These are phyloP conservation scores for Hippolais icterina DNA, from an alignment of 2,113 vertebrate species.

Conservation along the genomic window DNA sequence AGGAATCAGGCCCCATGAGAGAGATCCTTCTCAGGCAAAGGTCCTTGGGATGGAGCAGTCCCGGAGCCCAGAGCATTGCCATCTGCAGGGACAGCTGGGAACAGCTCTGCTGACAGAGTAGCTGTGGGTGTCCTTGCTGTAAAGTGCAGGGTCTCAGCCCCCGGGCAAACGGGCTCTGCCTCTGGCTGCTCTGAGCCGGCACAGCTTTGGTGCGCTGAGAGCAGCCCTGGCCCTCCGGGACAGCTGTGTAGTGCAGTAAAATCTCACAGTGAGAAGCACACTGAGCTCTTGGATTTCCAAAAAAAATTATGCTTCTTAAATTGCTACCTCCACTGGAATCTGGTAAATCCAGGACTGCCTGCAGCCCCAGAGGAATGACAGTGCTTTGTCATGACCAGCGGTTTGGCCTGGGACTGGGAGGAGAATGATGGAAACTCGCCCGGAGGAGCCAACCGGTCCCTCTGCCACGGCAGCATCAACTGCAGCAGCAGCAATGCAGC, in stretches of 20 bases:
- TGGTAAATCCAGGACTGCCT: background rate
- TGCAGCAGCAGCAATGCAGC: background rate
- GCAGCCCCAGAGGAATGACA: background rate
- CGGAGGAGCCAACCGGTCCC: background rate
- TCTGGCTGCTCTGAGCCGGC: background rate
- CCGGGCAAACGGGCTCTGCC: accelerated
- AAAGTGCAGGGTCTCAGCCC: accelerated
- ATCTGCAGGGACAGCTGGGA: background rate
- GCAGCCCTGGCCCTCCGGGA: background rate
- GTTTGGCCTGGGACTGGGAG: background rate
- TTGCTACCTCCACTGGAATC: background rate
- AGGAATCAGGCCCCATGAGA: background rate
- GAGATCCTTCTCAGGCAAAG: background rate
- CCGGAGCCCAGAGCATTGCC: background rate
- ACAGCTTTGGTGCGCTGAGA: accelerated
- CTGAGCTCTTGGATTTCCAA: background rate
- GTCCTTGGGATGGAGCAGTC: background rate
- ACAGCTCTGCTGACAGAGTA: background rate
- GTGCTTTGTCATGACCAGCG: background rate
- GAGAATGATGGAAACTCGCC: background rate
- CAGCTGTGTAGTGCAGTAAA: too few relatives aligned
- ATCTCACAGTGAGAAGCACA: background rate
- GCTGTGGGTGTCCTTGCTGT: background rate
- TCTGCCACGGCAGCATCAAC: background rate
- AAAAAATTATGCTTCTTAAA: background rate